phyloP scores from a whole-genome alignment of 2,797 vertebrate species.

The Apogon talboti region DNA sequence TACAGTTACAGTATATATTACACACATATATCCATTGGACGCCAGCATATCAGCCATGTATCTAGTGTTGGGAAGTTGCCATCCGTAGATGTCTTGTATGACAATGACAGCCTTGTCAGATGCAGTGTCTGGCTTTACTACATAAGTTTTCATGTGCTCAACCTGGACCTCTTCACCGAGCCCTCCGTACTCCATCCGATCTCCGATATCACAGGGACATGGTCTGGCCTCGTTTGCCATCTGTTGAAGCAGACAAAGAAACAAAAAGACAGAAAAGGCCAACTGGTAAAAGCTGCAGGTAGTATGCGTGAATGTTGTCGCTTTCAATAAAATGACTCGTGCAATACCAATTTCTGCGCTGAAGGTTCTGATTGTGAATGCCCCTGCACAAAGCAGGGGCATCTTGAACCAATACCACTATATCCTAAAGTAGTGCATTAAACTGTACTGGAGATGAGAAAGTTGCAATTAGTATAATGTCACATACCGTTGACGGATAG shows the following conservation, averaged over 20 bases:
- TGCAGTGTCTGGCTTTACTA: constrained; percentile 80
- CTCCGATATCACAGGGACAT: constrained; percentile 90
- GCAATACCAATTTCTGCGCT: no score
- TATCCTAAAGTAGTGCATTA: no score
- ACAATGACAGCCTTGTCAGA: constrained; percentile 90
- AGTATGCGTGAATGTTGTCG: no score
- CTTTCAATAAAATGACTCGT: neutral
- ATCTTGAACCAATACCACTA: no score
- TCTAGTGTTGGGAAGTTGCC: constrained; percentile 92
- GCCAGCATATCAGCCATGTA: constrained; percentile 92
- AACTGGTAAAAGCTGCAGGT: neutral
- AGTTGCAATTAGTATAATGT: no score
- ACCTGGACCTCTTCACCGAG: constrained; percentile 90
- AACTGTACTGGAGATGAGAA: no score
- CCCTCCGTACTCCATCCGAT: constrained; percentile 86
- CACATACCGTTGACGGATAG: no score
- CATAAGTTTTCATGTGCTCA: constrained; percentile 88
- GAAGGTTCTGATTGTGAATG: neutral
- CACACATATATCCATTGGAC: constrained; percentile 90
- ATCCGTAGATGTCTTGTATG: constrained; percentile 92
- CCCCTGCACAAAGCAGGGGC: constrained; percentile 1
- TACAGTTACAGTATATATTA: constrained; percentile 19
- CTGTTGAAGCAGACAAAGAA: constrained; percentile 44
- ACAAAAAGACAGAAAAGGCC: neutral
- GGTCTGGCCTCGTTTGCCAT: constrained; percentile 92